A percentile compares a stretch with the other conserved stretches of the same genome.
Conservation (phyloP, 2,797 vertebrate genomes). For the Gallirallus australis region DNA sequence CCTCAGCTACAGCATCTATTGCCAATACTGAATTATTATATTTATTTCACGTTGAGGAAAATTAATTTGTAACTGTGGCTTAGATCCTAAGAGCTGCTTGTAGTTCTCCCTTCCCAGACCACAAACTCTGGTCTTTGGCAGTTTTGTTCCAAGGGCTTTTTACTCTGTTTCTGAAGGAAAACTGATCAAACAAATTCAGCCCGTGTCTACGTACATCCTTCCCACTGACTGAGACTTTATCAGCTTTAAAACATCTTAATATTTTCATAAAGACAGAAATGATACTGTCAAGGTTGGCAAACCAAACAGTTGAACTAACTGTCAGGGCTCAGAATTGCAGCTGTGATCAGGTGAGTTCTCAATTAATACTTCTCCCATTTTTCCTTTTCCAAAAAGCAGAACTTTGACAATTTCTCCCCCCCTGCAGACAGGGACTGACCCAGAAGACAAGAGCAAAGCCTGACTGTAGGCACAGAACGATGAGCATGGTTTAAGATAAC, state of each 20-base stretch:
- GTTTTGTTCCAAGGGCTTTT: neutral
- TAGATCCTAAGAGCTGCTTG: conserved; percentile 15
- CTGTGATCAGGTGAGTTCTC: conserved; percentile 46
- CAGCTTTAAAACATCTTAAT: neutral
- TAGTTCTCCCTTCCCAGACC: conserved; percentile 11
- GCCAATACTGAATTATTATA: conserved; percentile 12
- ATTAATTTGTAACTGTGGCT: conserved; percentile 31
- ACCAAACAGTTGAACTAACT: conserved; percentile 79
- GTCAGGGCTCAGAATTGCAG: conserved; percentile 63
- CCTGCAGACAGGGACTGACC: conserved; percentile 68
- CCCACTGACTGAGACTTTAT: neutral
- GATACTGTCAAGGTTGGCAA: conserved; percentile 79
- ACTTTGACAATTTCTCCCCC: conserved; percentile 67
- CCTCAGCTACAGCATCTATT: neutral
- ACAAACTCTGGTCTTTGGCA: neutral
- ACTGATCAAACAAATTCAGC: neutral
- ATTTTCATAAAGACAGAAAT: conserved; percentile 45
- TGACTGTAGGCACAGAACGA: conserved; percentile 36
- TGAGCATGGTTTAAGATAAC: neutral
- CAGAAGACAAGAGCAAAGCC: conserved; percentile 72
- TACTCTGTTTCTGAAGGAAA: conserved; percentile 29
- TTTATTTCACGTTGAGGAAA: conserved; percentile 9
- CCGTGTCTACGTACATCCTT: conserved; percentile 20
- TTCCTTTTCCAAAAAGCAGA: conserved; percentile 59
- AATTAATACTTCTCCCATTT: conserved; percentile 70